These are phyloP conservation scores for Cephus sareptanus DNA, from an alignment of 2,888 invertebrate genomes.

Conservation along the genomic window DNA sequence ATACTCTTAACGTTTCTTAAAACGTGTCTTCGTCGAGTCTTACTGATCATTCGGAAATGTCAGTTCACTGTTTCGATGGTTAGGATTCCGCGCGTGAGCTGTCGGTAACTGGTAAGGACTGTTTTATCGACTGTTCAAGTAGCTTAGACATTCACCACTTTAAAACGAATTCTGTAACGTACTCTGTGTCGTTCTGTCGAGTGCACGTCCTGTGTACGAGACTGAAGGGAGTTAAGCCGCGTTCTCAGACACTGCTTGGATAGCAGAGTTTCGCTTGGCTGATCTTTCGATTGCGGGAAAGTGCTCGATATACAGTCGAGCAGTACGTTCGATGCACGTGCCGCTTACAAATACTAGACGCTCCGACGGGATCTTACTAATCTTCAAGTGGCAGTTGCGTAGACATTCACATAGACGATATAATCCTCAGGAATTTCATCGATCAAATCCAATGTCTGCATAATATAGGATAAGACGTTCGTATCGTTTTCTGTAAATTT, in stretches of 20 bases:
- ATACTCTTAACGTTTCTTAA: background rate
- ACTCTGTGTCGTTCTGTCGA: background rate
- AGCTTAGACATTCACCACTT: background rate
- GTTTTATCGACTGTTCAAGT: background rate
- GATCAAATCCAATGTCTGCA: background rate
- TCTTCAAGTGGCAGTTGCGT: background rate
- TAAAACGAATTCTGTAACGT: background rate
- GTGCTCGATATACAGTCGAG: background rate
- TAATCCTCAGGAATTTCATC: background rate
- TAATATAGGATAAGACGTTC: background rate
- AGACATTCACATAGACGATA: background rate
- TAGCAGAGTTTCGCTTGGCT: background rate
- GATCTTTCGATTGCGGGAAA: background rate
- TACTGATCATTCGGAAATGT: background rate
- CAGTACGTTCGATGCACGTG: background rate
- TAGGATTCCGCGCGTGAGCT: background rate
- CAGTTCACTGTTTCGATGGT: background rate
- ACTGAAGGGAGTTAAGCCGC: background rate
- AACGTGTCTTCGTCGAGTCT: background rate
- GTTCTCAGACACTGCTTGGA: background rate
- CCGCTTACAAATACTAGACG: background rate
- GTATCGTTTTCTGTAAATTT: background rate
- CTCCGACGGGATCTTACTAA: background rate
- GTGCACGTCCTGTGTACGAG: background rate
- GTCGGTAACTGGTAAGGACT: background rate